Base-by-base conservation (phyloP, 2,113 vertebrate genomes). In the Burhinus bistriatus region DNA sequence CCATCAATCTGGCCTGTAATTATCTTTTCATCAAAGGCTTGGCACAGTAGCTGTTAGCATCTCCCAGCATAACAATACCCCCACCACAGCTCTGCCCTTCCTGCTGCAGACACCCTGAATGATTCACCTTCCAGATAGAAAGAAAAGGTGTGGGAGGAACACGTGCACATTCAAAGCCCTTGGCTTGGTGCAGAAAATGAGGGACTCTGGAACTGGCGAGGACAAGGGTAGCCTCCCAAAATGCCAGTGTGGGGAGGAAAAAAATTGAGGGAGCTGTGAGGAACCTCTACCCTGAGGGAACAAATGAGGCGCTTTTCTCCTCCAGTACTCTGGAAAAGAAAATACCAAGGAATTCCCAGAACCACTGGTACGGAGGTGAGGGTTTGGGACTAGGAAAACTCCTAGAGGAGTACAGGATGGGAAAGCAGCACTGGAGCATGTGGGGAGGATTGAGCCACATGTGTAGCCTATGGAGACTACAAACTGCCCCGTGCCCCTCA, bases 121-220 rank as follows among this genome's bases (percentile, higher is more conserved):
- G 73, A 95, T 79, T 96, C 87, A 92, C 22, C 32, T n/a, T 64
- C 65, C 4, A 62, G 92, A 79, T 52, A 95, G 86, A 95, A 89
- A 51, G n/a, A 95, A 83, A 90, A 90, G 69, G 57, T 89, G 69
- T 81, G 91, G 86, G 92, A 92, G 70, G 83, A 92, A 71, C 65
- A 62, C 4, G 4, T 0, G 9, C 5, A 1, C 42, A 30, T 69
- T 70, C 55, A 62, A 65, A 87, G 34, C 45, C 25, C 59, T 83
- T 83, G 42, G 29, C 36, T 82, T 66, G 64, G 49, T 59, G 44
- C 79, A 92, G 82, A 79, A 85, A 64, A 75, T 11, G 4, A 87
- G 10, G 14, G 47, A 49, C 47, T 83, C 47, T 32, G 47, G 34
- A 91, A 38, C 22, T 17, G 12, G 5, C 1, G 13, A 88, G 47